phyloP scores from a whole-genome alignment of 2,797 vertebrate genomes.

The Eulemur mongoz region DNA sequence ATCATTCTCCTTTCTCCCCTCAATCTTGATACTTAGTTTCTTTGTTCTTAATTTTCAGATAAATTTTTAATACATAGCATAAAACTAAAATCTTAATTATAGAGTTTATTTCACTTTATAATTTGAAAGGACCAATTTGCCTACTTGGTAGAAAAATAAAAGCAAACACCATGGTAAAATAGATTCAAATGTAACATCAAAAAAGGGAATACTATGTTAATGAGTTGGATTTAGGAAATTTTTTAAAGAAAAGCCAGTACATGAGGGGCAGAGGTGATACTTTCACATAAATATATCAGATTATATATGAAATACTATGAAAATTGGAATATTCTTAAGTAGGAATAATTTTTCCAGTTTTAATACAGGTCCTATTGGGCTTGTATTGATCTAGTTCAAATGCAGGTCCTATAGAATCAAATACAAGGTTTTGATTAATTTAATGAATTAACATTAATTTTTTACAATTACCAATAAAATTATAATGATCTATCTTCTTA shows the following conservation, averaged over 20 bases:
- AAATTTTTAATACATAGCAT: neutral
- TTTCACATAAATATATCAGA: neutral
- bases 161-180: slow-evolving; percentile 17
- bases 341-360: neutral
- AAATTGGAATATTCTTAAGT: neutral
- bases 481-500: slow-evolving; percentile 10
- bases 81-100: slow-evolving; percentile 41
- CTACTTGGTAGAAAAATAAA: neutral
- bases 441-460: slow-evolving; percentile 10
- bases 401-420: neutral
- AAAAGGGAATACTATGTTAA: neutral
- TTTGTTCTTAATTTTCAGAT: slow-evolving; percentile 29
- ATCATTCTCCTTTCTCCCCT: neutral
- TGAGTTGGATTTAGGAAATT: neutral
- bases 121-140: neutral
- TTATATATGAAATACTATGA: neutral
- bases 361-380: neutral
- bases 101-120: slow-evolving; percentile 37
- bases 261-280: neutral
- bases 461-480: slow-evolving; percentile 20
- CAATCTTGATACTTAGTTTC: neutral
- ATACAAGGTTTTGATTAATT: neutral
- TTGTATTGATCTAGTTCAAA: neutral
- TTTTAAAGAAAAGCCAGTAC: neutral
- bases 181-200: neutral